phyloP scores from a whole-genome alignment of 2,888 invertebrate genomes.

The Euzophera pinguis region DNA sequence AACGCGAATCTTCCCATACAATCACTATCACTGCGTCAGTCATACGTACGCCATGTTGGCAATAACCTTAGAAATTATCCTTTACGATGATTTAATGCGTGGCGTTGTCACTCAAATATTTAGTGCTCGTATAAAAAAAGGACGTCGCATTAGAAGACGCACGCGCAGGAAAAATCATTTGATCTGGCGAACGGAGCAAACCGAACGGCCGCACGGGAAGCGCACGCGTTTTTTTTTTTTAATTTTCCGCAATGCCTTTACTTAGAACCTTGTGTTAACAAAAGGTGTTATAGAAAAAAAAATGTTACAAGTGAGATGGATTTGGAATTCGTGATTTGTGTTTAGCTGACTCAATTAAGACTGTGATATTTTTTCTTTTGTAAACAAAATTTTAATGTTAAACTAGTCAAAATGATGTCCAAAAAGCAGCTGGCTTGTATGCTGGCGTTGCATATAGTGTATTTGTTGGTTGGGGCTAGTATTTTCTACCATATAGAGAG shows the following conservation, averaged over 20 bases:
- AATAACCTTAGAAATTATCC: conserved; percentile 77
- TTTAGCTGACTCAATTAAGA: conserved; percentile 24
- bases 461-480: conserved; percentile 90
- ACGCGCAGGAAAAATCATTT: conserved; percentile 67
- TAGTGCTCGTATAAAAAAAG: conserved; percentile 74
- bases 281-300: conserved; percentile 20
- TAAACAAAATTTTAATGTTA: conserved; percentile 25
- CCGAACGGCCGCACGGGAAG: conserved; percentile 64
- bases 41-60: conserved; percentile 44
- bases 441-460: conserved; percentile 86
- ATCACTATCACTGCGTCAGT: conserved; percentile 58
- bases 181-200: conserved; percentile 53
- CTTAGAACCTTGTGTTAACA: neutral
- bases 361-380: conserved; percentile 35
- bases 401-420: conserved; percentile 84
- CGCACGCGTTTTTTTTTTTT: conserved; percentile 24
- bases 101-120: conserved; percentile 69
- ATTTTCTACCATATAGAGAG: conserved; percentile 92
- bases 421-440: conserved; percentile 89
- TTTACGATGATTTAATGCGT: conserved; percentile 71
- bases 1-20: conserved; percentile 67
- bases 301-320: conserved; percentile 35
- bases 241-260: conserved; percentile 19
- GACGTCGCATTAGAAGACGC: conserved; percentile 58
- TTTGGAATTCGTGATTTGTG: conserved; percentile 46